phyloP scores from a whole-genome alignment of 2,797 vertebrate genomes.

The Crypturellus tataupa region DNA sequence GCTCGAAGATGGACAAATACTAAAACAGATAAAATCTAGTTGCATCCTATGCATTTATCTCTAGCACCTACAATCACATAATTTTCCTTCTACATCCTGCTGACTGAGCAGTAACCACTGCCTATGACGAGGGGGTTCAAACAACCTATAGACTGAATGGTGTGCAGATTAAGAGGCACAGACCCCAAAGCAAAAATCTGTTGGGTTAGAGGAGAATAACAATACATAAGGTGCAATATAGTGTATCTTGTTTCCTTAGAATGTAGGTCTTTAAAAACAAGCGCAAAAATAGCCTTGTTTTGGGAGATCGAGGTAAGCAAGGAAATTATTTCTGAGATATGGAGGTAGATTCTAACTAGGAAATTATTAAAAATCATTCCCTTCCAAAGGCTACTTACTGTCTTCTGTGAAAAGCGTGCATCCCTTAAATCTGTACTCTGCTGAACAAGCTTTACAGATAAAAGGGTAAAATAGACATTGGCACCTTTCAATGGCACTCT shows the following conservation, averaged over 20 bases:
- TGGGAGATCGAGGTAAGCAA: background rate
- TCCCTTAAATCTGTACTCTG: background rate
- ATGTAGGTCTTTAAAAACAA: background rate
- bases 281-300: background rate
- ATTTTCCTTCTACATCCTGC: background rate
- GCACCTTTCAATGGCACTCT: background rate
- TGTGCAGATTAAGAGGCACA: background rate
- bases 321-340: background rate
- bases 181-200: background rate
- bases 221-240: background rate
- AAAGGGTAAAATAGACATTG: background rate
- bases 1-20: background rate
- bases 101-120: background rate
- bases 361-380: background rate
- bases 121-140: background rate
- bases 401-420: background rate
- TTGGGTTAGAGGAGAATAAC: fast-evolving
- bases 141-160: background rate
- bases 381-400: background rate
- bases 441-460: background rate
- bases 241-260: background rate
- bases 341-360: background rate
- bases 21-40: background rate
- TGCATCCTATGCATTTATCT: background rate
- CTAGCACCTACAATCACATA: background rate